phyloP scores from a whole-genome alignment of 2,888 invertebrate genomes.

The Latheticus oryzae region DNA sequence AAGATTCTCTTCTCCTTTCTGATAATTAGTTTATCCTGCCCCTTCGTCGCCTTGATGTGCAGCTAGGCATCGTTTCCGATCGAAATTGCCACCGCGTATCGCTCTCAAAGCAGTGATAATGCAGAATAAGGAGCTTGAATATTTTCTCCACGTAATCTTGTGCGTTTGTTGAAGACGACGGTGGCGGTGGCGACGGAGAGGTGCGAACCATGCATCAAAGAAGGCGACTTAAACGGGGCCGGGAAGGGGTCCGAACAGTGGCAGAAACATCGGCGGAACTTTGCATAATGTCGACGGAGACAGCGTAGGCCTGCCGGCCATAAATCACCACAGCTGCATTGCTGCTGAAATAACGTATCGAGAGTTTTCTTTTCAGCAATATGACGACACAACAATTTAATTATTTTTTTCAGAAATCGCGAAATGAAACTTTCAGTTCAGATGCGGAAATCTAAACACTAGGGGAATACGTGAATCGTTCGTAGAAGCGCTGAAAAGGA shows the following conservation, averaged over 20 bases:
- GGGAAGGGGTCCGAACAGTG: conserved; percentile 54
- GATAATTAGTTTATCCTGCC: too few species aligned
- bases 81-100: too few species aligned
- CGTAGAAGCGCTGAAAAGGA: conserved; percentile 39
- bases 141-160: conserved; percentile 54
- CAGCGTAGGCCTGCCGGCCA: conserved; percentile 63
- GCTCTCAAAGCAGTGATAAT: conserved; percentile 52
- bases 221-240: conserved; percentile 49
- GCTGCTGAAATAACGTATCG: conserved; percentile 29
- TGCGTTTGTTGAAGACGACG: conserved; percentile 50
- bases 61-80: too few species aligned
- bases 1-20: too few species aligned
- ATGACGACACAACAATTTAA: conserved; percentile 30
- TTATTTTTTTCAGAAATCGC: conserved; percentile 15
- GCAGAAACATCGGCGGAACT: conserved; percentile 63
- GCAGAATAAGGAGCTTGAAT: conserved; percentile 54
- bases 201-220: conserved; percentile 58
- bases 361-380: conserved; percentile 20
- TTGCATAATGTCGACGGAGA: conserved; percentile 67
- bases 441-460: conserved; percentile 44
- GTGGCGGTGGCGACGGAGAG: conserved; percentile 46
- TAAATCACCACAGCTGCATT: conserved; percentile 63
- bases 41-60: too few species aligned
- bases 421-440: conserved; percentile 16
- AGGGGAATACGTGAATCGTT: conserved; percentile 40